These are phyloP conservation scores for Colinus virginianus DNA, from an alignment of 2,113 vertebrate species.

Conservation along the genomic window DNA sequence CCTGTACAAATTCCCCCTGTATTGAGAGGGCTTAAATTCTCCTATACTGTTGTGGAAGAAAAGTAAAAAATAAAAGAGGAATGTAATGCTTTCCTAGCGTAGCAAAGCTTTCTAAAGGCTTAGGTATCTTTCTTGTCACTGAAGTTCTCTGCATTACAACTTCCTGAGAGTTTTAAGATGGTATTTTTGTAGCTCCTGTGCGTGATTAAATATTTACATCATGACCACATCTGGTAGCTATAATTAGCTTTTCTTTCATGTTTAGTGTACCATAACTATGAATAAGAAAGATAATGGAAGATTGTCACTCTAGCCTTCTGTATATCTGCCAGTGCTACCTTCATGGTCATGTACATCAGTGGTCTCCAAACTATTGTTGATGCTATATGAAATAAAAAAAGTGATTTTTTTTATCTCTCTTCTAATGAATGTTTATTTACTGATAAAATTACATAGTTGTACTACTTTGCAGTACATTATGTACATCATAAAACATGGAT, in stretches of 20 bases:
- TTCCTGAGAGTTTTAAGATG: not conserved
- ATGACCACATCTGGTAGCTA: not conserved
- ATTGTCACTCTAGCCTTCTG: not conserved
- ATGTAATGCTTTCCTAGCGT: not conserved
- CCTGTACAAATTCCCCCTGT: not conserved
- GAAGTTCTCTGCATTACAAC: not conserved
- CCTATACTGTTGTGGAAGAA: not conserved
- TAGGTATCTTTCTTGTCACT: not conserved
- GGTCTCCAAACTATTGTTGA: not conserved
- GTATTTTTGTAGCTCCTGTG: not conserved
- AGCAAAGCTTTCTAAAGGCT: not conserved
- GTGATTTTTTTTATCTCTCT: not conserved
- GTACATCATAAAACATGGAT: not conserved
- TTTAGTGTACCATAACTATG: not conserved
- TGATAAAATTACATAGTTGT: not conserved
- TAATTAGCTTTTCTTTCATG: not conserved
- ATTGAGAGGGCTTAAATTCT: not conserved
- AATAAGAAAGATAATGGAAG: not conserved
- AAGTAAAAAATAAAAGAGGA: not conserved
- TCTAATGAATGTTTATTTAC: not conserved
- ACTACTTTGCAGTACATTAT: not conserved
- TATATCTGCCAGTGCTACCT: rapidly evolving
- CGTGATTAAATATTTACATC: not conserved
- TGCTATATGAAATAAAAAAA: rapidly evolving
- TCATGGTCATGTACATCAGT: not conserved